A percentile compares a stretch with the other conserved stretches of the same genome.
Conservation (phyloP, 2,888 invertebrate species). For the Caenorhabditis panamensis region DNA sequence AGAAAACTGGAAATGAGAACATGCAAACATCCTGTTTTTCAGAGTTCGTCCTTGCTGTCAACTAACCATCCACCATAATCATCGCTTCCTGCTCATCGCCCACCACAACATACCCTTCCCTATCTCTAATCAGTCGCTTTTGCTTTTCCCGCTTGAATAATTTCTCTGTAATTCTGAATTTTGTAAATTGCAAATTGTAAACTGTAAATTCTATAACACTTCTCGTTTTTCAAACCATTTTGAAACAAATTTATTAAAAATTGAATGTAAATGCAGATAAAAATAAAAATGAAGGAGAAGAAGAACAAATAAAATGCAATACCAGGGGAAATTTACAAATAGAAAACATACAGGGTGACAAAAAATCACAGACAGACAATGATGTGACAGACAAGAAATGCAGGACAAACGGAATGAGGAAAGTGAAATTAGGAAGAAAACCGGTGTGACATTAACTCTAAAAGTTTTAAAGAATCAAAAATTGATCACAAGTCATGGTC, state of each 20-base stretch:
- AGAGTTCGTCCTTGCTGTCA: conserved; percentile 79
- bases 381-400: conserved; percentile 14
- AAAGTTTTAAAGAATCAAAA: neutral
- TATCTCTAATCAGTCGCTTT: conserved; percentile 9
- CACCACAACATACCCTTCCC: conserved; percentile 18
- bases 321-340: neutral
- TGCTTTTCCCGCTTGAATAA: neutral
- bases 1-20: neutral
- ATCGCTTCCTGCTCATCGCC: conserved; percentile 43
- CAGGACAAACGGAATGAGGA: neutral
- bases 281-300: neutral
- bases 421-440: neutral
- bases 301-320: neutral
- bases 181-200: conserved; percentile 4
- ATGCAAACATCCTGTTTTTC: conserved; percentile 21
- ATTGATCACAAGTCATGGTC: conserved; percentile 11
- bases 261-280: neutral
- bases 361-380: conserved; percentile 35
- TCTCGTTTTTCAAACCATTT: neutral
- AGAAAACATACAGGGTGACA: neutral
- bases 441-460: conserved; percentile 31
- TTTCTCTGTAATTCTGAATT: neutral
- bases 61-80: conserved; percentile 62
- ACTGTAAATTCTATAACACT: neutral
- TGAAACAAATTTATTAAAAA: neutral